These are phyloP conservation scores for Toxotes lorentzi DNA, from an alignment of 2,797 vertebrate genomes.

Conservation along the genomic window DNA sequence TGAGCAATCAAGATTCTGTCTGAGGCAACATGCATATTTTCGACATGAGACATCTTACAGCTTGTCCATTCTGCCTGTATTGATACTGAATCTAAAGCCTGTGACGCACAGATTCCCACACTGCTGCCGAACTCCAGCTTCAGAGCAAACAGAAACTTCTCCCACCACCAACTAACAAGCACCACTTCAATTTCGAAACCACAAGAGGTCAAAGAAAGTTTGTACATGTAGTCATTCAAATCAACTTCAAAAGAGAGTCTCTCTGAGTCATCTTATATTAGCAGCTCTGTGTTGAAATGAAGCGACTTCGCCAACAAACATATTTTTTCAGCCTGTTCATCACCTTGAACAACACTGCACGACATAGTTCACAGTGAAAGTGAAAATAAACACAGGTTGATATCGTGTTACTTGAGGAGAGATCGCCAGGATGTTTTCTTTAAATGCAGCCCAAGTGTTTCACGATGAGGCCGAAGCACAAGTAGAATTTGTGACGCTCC, in stretches of 20 bases:
- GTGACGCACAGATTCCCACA: slow-evolving; percentile 7
- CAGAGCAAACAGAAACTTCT: slow-evolving; percentile 18
- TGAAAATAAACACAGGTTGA: slow-evolving; percentile 57
- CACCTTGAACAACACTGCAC: slow-evolving; percentile 38
- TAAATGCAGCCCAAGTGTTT: neutral
- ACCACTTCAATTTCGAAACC: slow-evolving; percentile 30
- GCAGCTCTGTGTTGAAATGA: slow-evolving; percentile 25
- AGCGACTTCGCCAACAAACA: slow-evolving; percentile 59
- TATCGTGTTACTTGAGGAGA: slow-evolving; percentile 33
- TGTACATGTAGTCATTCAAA: neutral
- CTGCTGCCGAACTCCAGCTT: slow-evolving; percentile 25
- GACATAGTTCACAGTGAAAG: slow-evolving; percentile 45
- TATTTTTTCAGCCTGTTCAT: slow-evolving; percentile 60
- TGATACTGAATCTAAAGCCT: slow-evolving; percentile 22
- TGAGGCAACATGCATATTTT: slow-evolving; percentile 30
- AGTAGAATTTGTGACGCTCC: neutral
- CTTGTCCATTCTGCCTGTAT: slow-evolving; percentile 21
- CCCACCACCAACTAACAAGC: neutral
- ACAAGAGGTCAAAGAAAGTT: slow-evolving; percentile 18
- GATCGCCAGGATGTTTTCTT: neutral
- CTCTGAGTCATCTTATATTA: slow-evolving; percentile 35
- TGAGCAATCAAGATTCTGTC: neutral
- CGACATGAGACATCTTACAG: slow-evolving; percentile 13
- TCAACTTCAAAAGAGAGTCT: neutral
- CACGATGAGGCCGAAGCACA: neutral